phyloP scores from a whole-genome alignment of 2,888 invertebrate species.

The Thalpophila matura region DNA sequence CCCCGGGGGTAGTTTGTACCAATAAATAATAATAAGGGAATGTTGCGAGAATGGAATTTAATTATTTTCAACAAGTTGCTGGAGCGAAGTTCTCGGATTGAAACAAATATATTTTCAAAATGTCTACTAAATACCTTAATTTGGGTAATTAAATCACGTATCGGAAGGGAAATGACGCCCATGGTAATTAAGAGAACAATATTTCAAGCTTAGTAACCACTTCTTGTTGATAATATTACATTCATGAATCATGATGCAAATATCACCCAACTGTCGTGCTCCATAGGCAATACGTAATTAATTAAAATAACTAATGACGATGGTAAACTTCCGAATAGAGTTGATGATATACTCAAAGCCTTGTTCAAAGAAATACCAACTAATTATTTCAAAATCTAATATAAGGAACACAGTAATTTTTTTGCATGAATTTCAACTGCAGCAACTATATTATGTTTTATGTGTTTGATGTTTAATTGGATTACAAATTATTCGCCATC shows the following conservation, averaged over 20 bases:
- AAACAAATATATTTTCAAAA: slow-evolving; percentile 63
- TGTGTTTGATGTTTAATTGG: slow-evolving; percentile 37
- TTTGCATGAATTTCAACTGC: not conserved
- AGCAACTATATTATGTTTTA: slow-evolving; percentile 28
- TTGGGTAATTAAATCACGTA: slow-evolving; percentile 43
- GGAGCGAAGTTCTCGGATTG: slow-evolving; percentile 65
- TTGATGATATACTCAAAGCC: not conserved
- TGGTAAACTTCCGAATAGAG: not conserved
- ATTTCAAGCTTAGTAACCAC: not conserved
- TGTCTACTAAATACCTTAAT: slow-evolving; percentile 41
- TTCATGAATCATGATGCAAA: too few relatives aligned
- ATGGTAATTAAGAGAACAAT: not conserved
- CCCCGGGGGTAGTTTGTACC: slow-evolving; percentile 66
- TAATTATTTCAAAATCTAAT: not conserved
- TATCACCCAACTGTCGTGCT: too few relatives aligned
- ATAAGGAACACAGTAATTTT: not conserved
- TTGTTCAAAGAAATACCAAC: not conserved
- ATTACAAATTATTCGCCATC: slow-evolving; percentile 27
- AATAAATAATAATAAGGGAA: slow-evolving; percentile 80
- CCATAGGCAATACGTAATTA: too few relatives aligned
- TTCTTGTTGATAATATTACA: not conserved
- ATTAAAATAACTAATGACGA: too few relatives aligned
- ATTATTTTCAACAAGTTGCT: slow-evolving; percentile 76
- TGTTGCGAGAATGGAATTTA: slow-evolving; percentile 77
- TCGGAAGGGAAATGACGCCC: slow-evolving; percentile 2